Evolutionary conservation across 2,113 vertebrate species (phyloP).

Genomic region (Sialia sialis): DNA sequence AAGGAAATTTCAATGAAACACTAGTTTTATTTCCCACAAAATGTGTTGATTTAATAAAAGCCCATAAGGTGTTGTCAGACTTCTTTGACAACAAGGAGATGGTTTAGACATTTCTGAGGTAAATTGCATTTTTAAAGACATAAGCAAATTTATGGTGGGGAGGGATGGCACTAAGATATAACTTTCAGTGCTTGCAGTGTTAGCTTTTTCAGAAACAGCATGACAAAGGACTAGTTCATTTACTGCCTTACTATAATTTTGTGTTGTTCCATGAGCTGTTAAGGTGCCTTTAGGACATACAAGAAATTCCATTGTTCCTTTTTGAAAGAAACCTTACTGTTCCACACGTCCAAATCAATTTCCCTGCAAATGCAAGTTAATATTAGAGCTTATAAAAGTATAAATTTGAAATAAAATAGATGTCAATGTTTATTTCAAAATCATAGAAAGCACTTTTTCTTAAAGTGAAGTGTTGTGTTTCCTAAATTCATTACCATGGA

Average conservation of each 20-base stretch:
- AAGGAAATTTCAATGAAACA: not conserved
- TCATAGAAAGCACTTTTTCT: not conserved
- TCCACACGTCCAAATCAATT: not conserved
- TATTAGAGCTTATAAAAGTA: not conserved
- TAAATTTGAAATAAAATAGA: not conserved
- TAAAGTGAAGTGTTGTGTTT: not conserved
- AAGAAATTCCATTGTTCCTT: not conserved
- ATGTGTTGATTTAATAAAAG: not conserved
- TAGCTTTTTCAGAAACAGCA: not conserved
- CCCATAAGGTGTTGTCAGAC: not conserved
- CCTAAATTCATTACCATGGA: not conserved
- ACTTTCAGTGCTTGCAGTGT: not conserved
- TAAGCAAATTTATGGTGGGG: not conserved
- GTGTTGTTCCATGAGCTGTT: not conserved
- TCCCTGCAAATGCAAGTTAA: not conserved
- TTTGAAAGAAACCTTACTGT: not conserved
- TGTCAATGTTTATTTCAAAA: not conserved
- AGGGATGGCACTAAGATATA: not conserved
- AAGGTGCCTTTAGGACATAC: not conserved
- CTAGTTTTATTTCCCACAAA: not conserved
- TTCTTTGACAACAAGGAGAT: not conserved
- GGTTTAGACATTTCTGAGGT: not conserved
- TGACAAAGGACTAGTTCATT: not conserved
- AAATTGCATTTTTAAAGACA: not conserved
- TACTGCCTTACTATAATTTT: not conserved